These are phyloP conservation scores for Oscheius sp. DNA, from an alignment of 2,888 invertebrate species.

Conservation along the genomic window DNA sequence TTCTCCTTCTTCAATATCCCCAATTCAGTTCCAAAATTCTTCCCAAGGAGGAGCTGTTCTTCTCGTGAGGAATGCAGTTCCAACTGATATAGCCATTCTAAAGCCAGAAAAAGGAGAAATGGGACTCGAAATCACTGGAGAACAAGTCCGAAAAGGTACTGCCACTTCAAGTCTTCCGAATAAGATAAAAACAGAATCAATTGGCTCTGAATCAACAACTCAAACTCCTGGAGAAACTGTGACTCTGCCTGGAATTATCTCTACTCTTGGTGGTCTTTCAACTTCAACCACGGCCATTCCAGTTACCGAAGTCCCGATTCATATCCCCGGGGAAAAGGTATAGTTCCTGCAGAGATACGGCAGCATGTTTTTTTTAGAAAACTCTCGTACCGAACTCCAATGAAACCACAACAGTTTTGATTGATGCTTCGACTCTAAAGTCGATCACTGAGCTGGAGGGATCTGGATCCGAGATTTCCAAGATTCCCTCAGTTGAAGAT, in stretches of 20 bases:
- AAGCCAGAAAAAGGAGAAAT: slow-evolving; percentile 33
- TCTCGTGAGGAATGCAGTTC: slow-evolving; percentile 37
- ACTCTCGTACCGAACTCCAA: background rate
- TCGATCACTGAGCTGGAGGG: background rate
- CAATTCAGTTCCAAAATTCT: slow-evolving; percentile 42
- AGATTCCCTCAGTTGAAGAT: background rate
- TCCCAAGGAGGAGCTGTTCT: slow-evolving; percentile 53
- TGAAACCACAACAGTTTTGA: background rate
- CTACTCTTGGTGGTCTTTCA: slow-evolving; percentile 18
- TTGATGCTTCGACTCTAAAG: slow-evolving; percentile 1
- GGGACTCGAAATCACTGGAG: slow-evolving; percentile 44
- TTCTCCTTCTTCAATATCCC: no score
- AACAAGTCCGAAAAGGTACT: slow-evolving; percentile 13
- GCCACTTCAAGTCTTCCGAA: no score
- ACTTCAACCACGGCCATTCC: slow-evolving; percentile 24
- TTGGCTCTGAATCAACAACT: background rate
- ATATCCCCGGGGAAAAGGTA: slow-evolving; percentile 1
- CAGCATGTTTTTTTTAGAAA: background rate
- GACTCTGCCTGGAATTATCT: slow-evolving; percentile 24
- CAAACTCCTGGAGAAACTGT: background rate
- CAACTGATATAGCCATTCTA: slow-evolving; percentile 31
- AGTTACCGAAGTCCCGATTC: slow-evolving; percentile 29
- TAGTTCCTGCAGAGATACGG: background rate
- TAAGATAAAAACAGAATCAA: background rate
- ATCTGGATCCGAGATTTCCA: background rate